Evolutionary conservation across 2,113 vertebrate species (phyloP), one percentile per base, ranked within the genome.

Genomic region (Speoplatyrhinus poulsoni): DNA sequence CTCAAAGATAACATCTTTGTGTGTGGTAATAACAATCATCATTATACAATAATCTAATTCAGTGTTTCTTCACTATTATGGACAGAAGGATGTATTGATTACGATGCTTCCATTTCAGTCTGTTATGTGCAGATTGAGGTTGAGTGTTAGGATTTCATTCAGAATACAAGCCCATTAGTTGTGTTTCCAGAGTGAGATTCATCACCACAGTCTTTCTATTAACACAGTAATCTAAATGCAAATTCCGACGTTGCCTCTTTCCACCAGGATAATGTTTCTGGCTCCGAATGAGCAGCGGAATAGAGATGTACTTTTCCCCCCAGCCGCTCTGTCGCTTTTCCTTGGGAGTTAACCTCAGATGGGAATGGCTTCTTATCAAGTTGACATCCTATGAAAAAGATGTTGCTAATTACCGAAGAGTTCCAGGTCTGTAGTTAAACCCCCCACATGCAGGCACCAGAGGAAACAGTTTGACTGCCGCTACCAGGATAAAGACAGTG

Each of bases 151-250:
- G 26, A 72, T 89, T 87, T 83, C 72, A 76, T 91, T 90, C 81
- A 73, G 81, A 79, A 88, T 86, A 86, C 84, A 88, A 68, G 77
- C 87, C 88, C 87, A 89, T 90, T 87, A 90, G 84, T 88, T 73
- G 81, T 67, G 79, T 82, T 85, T 86, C 85, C 79, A 73, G 75
- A 76, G 71, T 80, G 68, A 83, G 85, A 93, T 90, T 92, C 87
- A 89, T 91, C 80, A 66, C 71, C 73, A 48, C 78, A 72, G 89
- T 90, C 90, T 65, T 90, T 89, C 87, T 90, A 91, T 93, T 93
- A 93, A 88, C 85, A 84, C 82, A 84, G 88, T 92, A 87, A 93
- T 93, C 91, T 94, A 94, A 92, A 94, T 94, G 93, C 91, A 93
- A 94, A 93, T 94, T 91, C 78, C 58, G 77, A 84, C 89, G 87